Evolutionary conservation across 1,140 invertebrate genomes (phyloP), one percentile per base, ranked within the genome.

Genomic region (Leptopilina clavipes): DNA sequence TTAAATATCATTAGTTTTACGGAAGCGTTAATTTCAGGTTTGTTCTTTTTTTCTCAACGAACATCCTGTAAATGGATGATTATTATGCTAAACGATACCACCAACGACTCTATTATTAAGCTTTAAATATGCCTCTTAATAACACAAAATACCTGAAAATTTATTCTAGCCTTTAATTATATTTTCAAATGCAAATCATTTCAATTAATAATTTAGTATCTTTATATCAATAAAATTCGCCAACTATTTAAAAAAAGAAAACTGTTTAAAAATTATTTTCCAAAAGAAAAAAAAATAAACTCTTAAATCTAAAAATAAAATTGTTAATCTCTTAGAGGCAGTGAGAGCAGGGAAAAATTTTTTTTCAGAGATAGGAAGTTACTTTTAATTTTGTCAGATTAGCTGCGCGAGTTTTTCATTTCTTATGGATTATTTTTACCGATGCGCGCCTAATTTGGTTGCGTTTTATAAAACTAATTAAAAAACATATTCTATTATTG

Each of bases 1-100:
- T n/a, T 31, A 31, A 31, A 65, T 37, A n/a, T n/a, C 22, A 65
- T 31, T 37, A 31, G 25, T 65, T 37, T 65, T 31, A 40, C 25
- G 14, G 25, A 31, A 65, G 14, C 25, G 59, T 31, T 31, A 65
- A 37, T 65, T 65, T 65, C 12, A 2, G 25, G 14, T 65, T 65
- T 8, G 25, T 65, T 31, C 59, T 31, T 65, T 52, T 65, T 65
- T 37, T n/a, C 25, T n/a, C 12, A n/a, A 37, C 1, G 25, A 37
- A 52, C 48, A 52, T 52, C 59, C 11, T 25, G 10, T 2, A 25
- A 25, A 59, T 9, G 19, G 11, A 12, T 59, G 3, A 8, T 14
- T 7, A 65, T 37, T 65, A 65, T 65, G 19, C 59, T 31, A 31
- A 65, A 65, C 22, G 56, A 22, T 59, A 59, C 19, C 10, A 18